Evolutionary conservation across 2,797 vertebrate genomes (phyloP).

Genomic region (Crenuchus spilurus): DNA sequence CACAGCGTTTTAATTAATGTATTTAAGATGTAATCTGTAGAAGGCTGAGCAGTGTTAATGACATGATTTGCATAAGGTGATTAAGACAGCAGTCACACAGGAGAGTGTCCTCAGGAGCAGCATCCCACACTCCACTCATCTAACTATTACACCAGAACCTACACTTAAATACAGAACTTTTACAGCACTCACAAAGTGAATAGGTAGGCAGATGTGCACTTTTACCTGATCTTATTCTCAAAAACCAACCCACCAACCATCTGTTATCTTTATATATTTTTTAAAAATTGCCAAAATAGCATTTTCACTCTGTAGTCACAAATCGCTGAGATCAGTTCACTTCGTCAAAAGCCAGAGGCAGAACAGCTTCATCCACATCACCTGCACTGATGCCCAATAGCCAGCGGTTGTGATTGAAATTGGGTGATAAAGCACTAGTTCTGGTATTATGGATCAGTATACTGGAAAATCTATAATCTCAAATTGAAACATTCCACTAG

Average conservation of each 20-base stretch:
- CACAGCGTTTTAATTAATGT: constrained; percentile 34
- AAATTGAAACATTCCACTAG: neutral
- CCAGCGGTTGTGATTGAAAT: constrained; percentile 18
- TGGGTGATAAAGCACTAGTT: neutral
- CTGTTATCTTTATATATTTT: neutral
- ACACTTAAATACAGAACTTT: neutral
- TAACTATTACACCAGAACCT: neutral
- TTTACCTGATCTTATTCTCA: too few relatives aligned
- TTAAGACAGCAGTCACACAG: constrained; percentile 40
- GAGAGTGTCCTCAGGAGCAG: constrained; percentile 28
- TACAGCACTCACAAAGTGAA: neutral
- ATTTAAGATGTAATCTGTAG: constrained; percentile 48
- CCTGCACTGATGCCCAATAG: neutral
- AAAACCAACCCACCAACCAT: neutral
- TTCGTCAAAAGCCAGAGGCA: constrained; percentile 7
- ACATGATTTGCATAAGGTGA: constrained; percentile 51
- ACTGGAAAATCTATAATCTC: neutral
- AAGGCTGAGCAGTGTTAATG: constrained; percentile 39
- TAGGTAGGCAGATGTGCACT: neutral
- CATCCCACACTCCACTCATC: neutral
- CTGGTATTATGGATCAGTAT: neutral
- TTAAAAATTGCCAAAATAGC: constrained; percentile 3
- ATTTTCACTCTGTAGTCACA: constrained; percentile 11
- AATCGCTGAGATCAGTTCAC: constrained; percentile 1
- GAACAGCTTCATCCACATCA: neutral